Conservation (phyloP, 1,140 invertebrate species). For the Trichoplusia ni region DNA sequence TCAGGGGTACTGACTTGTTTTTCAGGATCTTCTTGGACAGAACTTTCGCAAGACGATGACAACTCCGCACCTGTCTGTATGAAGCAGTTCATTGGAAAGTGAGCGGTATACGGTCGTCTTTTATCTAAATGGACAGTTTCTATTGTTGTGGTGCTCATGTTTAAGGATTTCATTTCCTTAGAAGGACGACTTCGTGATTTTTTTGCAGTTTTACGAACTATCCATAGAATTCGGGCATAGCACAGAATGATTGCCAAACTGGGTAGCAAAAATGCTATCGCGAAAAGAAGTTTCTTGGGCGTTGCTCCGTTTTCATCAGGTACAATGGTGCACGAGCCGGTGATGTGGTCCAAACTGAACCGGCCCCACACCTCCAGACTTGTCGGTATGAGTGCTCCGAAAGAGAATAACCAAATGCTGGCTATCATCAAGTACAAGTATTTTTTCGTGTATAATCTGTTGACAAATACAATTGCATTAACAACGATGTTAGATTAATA, state of each 20-base stretch:
- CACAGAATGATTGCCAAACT: constrained; percentile 89
- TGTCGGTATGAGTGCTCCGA: constrained; percentile 87
- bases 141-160: constrained; percentile 22
- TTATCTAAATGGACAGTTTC: constrained; percentile 8
- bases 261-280: constrained; percentile 89
- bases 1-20: constrained; percentile 29
- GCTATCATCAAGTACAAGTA: constrained; percentile 88
- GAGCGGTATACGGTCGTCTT: not conserved
- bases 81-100: constrained; percentile 47
- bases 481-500: too few species aligned
- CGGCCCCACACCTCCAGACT: constrained; percentile 88
- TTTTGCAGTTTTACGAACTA: constrained; percentile 87
- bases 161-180: constrained; percentile 14
- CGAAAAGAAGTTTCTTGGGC: constrained; percentile 90
- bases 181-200: constrained; percentile 75
- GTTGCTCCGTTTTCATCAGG: constrained; percentile 84
- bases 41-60: constrained; percentile 70
- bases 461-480: constrained; percentile 36
- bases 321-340: constrained; percentile 90
- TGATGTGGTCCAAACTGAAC: constrained; percentile 87
- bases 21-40: constrained; percentile 44
- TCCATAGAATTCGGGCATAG: constrained; percentile 90
- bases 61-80: constrained; percentile 35
- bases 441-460: constrained; percentile 86
- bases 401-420: constrained; percentile 87